Evolutionary conservation across 2,888 invertebrate genomes (phyloP).

Genomic region (Norana najaformis): DNA sequence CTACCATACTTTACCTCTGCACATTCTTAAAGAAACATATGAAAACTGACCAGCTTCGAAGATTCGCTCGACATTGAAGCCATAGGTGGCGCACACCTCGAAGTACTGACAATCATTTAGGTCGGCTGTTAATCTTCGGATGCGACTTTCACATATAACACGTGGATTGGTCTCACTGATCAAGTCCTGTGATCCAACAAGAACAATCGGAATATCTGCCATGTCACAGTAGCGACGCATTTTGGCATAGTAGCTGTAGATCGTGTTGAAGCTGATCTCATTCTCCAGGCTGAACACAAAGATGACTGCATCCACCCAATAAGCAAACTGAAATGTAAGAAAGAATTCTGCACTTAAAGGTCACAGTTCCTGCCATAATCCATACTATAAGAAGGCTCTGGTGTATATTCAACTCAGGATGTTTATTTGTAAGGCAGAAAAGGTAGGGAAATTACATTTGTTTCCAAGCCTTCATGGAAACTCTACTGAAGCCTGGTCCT

Average conservation of each 20-base stretch:
- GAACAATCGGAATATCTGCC: slow-evolving; percentile 89
- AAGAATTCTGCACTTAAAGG: not conserved
- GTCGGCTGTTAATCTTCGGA: slow-evolving; percentile 89
- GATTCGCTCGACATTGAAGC: slow-evolving; percentile 93
- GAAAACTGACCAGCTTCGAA: slow-evolving; percentile 94
- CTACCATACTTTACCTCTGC: too few relatives aligned
- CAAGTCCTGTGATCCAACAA: slow-evolving; percentile 91
- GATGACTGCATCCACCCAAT: slow-evolving; percentile 98
- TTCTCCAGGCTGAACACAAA: slow-evolving; percentile 97
- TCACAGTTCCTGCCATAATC: not conserved
- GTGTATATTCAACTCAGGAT: not conserved
- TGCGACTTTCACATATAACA: slow-evolving; percentile 90
- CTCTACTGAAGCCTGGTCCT: too few relatives aligned
- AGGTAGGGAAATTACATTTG: not conserved
- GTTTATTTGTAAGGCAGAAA: not conserved
- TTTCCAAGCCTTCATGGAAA: not conserved
- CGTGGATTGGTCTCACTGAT: slow-evolving; percentile 94
- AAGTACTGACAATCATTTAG: slow-evolving; percentile 93
- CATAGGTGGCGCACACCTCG: slow-evolving; percentile 96
- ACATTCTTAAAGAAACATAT: too few relatives aligned
- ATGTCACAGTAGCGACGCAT: slow-evolving; percentile 70
- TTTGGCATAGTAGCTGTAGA: slow-evolving; percentile 92
- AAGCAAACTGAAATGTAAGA: slow-evolving; percentile 77
- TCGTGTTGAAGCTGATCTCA: slow-evolving; percentile 92
- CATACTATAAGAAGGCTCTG: not conserved